Percentiles rank a stretch among this genome's conserved stretches.
These are phyloP conservation scores for Porites cylindrica DNA, from an alignment of 92 coral and sea anemone species.

Conservation along the genomic window DNA sequence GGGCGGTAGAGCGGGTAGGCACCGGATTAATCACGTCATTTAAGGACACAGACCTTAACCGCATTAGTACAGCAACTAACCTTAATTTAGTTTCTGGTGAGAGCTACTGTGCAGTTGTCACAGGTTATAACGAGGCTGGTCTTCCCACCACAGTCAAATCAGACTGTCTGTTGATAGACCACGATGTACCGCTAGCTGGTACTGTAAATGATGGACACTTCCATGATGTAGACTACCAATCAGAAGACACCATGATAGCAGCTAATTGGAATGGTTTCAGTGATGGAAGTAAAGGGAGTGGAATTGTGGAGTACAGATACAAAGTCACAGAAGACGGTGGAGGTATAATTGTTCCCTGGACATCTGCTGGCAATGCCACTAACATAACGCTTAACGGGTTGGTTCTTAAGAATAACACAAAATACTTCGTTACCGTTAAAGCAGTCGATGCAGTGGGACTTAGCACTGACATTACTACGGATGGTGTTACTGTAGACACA, in stretches of 20 bases:
- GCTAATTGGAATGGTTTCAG: slow-evolving; percentile 95
- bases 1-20: slow-evolving; percentile 77
- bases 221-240: slow-evolving; percentile 86
- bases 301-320: slow-evolving; percentile 87
- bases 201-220: slow-evolving; percentile 85
- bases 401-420: slow-evolving; percentile 64
- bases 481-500: slow-evolving; percentile 86
- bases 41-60: slow-evolving; percentile 62
- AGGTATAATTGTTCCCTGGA: slow-evolving; percentile 73
- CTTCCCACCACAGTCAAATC: slow-evolving; percentile 77
- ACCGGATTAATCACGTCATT: slow-evolving; percentile 67
- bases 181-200: slow-evolving; percentile 88
- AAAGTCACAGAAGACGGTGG: slow-evolving; percentile 68
- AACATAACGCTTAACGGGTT: slow-evolving; percentile 71
- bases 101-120: slow-evolving; percentile 91
- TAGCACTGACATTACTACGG: slow-evolving; percentile 66
- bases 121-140: slow-evolving; percentile 90
- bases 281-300: slow-evolving; percentile 92
- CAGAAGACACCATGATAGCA: slow-evolving; percentile 71
- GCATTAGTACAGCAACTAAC: slow-evolving; percentile 61
- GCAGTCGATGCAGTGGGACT: slow-evolving; percentile 88
- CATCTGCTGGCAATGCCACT: slow-evolving; percentile 81
- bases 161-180: slow-evolving; percentile 94
- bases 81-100: slow-evolving; percentile 84
- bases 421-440: slow-evolving; percentile 76